Percentiles rank a stretch among this genome's conserved stretches.
Evolutionary conservation across 2,113 vertebrate genomes (phyloP).

Genomic region (Serinus canaria): DNA sequence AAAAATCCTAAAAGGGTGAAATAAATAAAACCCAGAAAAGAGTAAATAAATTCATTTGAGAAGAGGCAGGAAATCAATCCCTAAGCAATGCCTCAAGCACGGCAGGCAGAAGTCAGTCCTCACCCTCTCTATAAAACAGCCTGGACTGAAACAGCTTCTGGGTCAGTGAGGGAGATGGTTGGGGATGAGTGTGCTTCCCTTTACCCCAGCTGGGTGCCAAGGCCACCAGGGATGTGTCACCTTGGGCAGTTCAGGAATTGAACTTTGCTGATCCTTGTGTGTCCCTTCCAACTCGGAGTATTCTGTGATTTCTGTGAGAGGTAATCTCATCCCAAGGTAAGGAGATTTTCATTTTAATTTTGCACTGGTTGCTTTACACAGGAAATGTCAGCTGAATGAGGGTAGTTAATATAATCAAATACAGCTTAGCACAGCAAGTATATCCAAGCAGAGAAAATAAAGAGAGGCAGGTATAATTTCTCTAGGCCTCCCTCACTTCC

Average conservation of each 20-base stretch:
- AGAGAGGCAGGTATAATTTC: not conserved
- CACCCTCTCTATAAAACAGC: not conserved
- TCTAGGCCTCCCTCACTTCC: not conserved
- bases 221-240: not conserved
- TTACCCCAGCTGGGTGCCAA: not conserved
- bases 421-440: not conserved
- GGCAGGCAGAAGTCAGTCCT: not conserved
- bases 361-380: conserved; percentile 20
- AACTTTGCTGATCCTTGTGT: not conserved
- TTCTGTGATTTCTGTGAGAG: not conserved
- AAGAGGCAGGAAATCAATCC: not conserved
- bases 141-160: not conserved
- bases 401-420: conserved; percentile 16
- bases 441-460: conserved; percentile 1
- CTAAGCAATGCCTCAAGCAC: not conserved
- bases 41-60: not conserved
- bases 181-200: not conserved
- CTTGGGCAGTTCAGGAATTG: not conserved
- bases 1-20: not conserved
- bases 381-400: conserved; percentile 41
- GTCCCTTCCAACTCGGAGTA: not conserved
- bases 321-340: not conserved
- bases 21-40: not conserved
- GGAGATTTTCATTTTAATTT: conserved; percentile 34
- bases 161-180: not conserved